Percentiles rank a stretch among this genome's conserved stretches.
These are phyloP conservation scores for Leptoclinus maculatus DNA, from an alignment of 2,797 vertebrate species.

Conservation along the genomic window DNA sequence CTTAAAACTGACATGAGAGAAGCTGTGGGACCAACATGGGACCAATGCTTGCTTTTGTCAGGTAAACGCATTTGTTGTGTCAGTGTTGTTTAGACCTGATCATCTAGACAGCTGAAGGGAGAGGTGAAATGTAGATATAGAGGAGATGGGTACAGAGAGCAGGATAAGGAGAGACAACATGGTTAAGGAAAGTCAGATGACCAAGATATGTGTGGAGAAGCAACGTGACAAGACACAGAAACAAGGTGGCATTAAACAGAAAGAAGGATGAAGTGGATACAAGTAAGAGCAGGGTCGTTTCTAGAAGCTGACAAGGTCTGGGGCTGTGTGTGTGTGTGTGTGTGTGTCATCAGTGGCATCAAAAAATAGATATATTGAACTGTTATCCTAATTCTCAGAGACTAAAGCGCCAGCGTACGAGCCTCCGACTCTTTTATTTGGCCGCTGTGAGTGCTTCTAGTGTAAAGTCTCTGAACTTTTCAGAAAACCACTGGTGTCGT, in stretches of 20 bases:
- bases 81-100: slow-evolving; percentile 13
- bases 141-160: neutral
- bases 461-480: neutral
- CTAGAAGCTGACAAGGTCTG: neutral
- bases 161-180: slow-evolving; percentile 25
- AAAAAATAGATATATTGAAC: neutral
- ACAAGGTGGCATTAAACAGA: slow-evolving; percentile 5
- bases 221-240: neutral
- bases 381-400: neutral
- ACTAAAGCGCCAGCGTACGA: too few species aligned
- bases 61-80: slow-evolving; percentile 11
- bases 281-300: slow-evolving; percentile 4
- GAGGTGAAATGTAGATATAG: neutral
- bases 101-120: slow-evolving; percentile 30
- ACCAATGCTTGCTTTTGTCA: neutral
- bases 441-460: neutral
- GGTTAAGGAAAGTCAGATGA: neutral
- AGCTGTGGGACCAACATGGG: neutral
- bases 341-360: neutral
- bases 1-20: neutral
- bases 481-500: neutral
- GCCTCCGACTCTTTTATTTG: neutral
- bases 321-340: neutral
- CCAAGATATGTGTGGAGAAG: slow-evolving; percentile 4
- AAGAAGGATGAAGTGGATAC: slow-evolving; percentile 10